Conservation (phyloP, 2,888 invertebrate genomes). For the Choristoneura rosaceana region DNA sequence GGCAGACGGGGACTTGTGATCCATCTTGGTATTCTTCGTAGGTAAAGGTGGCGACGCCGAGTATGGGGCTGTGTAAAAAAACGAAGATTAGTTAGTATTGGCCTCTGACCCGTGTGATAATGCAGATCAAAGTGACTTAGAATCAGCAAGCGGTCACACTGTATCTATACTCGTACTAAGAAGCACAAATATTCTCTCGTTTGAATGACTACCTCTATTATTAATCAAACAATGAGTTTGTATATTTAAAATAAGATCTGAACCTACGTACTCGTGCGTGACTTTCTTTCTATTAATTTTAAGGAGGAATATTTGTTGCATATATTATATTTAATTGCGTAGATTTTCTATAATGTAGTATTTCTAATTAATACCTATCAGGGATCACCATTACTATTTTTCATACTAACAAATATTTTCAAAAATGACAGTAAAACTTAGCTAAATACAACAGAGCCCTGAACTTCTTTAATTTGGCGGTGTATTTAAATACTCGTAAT, state of each 20-base stretch:
- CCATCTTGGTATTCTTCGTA: slow-evolving; percentile 90
- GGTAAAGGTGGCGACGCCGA: slow-evolving; percentile 92
- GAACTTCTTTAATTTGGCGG: slow-evolving; percentile 12
- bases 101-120: background rate
- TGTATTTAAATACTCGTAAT: slow-evolving; percentile 17
- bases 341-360: too few species aligned
- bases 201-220: too few species aligned
- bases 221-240: too few species aligned
- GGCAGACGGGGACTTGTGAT: slow-evolving; percentile 90
- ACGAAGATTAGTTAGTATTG: slow-evolving; percentile 23
- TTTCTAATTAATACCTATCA: too few species aligned
- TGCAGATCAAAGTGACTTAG: background rate
- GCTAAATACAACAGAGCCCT: background rate
- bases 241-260: too few species aligned
- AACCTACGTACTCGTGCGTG: too few species aligned
- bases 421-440: background rate
- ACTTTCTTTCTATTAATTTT: too few species aligned
- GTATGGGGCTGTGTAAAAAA: slow-evolving; percentile 90
- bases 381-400: too few species aligned
- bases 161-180: background rate
- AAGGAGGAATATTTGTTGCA: too few species aligned
- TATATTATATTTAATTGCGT: too few species aligned
- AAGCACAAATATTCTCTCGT: background rate
- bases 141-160: background rate
- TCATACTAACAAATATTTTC: too few species aligned